Base-by-base conservation (phyloP, 2,888 invertebrate species). In the Trissoscelio sp. region DNA sequence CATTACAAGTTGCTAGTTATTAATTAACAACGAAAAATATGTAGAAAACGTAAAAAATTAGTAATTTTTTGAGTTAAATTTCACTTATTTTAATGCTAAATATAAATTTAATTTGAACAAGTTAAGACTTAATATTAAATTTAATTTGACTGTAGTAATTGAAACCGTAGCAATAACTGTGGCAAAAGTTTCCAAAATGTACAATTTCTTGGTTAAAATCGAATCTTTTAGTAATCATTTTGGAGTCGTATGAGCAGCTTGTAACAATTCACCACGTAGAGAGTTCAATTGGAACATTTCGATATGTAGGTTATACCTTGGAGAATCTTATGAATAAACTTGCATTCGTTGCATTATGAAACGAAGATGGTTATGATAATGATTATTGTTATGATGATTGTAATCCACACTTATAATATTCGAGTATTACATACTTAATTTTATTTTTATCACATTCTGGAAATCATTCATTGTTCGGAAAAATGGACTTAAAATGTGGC, bases 291-390 rank as follows among this genome's bases (percentile, higher is more conserved):
- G 70, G 78, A 62, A 55, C 28, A 28, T 51, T 64, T 57, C 70
- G 42, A 78, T 78, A 79, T 72, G 58, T 58, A 24, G 48, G 64
- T 72, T 66, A 66, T 44, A 51, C 79, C 58, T 58, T 53, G 28
- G 72, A 24, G 53, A 66, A 58, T 73, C 72, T 42, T 72, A 72
- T 72, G 79, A 79, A 79, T 79, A 72, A 58, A 79, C 79, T 79
- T 58, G 66, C 72, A 64, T 66, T 58, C 72, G 72, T 51, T 79
- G 79, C 79, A 79, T 66, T 79, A 70, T 79, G 79, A 79, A 72
- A 64, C 58, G 72, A 51, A 72, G 72, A 72, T 51, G 73, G 78
- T 78, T 70, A 81, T 34, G 73, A 42, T 74, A 78, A 81, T 74
- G 81, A 73, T 69, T 74, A 81, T 69, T 53, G 73, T 58, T 64